Conservation (phyloP, 2,797 vertebrate species). For the Danio kyathit region DNA sequence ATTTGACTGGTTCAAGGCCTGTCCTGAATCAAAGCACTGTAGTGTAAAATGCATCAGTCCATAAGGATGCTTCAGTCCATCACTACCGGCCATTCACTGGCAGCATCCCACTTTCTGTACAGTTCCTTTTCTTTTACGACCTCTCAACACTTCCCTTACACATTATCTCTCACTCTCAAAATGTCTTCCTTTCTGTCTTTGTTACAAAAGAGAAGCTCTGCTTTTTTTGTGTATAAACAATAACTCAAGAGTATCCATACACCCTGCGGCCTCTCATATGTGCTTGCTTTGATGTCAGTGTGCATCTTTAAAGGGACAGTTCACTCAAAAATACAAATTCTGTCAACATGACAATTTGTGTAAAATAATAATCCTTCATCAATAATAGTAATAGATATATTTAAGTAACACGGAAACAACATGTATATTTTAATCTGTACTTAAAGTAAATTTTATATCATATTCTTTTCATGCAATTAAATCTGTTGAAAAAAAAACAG, state of each 20-base stretch:
- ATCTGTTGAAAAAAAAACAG: too few relatives aligned
- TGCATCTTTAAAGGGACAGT: not conserved
- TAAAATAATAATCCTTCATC: too few relatives aligned
- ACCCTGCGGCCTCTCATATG: not conserved
- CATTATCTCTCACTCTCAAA: not conserved
- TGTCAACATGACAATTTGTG: too few relatives aligned
- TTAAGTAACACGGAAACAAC: too few relatives aligned
- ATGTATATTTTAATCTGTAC: too few relatives aligned
- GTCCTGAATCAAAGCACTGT: not conserved
- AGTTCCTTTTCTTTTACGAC: not conserved
- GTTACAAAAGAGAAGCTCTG: not conserved
- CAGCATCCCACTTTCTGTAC: not conserved
- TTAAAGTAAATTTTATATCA: too few relatives aligned
- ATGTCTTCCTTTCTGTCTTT: not conserved
- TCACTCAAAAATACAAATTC: too few relatives aligned
- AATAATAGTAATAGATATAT: too few relatives aligned
- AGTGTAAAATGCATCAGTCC: not conserved
- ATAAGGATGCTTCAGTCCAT: not conserved
- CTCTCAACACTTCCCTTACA: not conserved
- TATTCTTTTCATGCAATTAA: too few relatives aligned
- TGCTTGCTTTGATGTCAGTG: not conserved
- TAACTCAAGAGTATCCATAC: slow-evolving; percentile 12
- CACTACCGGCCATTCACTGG: not conserved
- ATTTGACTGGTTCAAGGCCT: not conserved
- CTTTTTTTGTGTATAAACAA: not conserved